Evolutionary conservation across 2,113 vertebrate species (phyloP), one percentile per base, ranked within the genome.

Genomic region (Hirundichthys speculiger): DNA sequence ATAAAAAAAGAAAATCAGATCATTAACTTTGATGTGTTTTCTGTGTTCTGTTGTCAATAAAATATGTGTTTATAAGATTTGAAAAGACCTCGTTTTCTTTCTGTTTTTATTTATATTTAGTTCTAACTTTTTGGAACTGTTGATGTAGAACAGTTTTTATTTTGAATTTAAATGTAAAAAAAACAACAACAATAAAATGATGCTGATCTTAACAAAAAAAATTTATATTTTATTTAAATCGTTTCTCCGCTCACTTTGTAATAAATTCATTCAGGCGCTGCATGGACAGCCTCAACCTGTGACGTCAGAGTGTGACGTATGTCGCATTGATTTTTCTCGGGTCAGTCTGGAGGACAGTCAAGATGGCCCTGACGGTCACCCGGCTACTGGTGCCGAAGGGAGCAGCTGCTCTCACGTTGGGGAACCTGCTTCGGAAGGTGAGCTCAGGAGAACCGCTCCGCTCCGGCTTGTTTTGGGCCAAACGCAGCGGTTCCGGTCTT

Each of bases 331-430:
- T 45, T 7, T 22, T 61, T 16, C 24, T 69, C 49, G 67, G 88
- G 83, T 90, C 79, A 85, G 73, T 18, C 18, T 71, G 70, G 43
- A 69, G 67, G 66, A 70, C 40, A 56, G 1, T 20, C 45, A 75
- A 3, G 53, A 94, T 94, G 93, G 85, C 89, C 38, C 76, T 90
- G 25, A 75, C 80, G 79, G 73, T 79, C 18, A 67, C 85, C 48
- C 84, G 89, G 27, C 25, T 86, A 71, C 22, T 91, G 40, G 34
- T 82, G 53, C 85, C 89, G 0, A 3, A 81, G 19, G 82, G 86
- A 69, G 14, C 77, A 24, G 27, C 54, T 4, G 63, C 62, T 13
- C 49, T 86, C 5, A 84, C 27, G 69, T 54, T 77, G 1, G 69
- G 21, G 4, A 43, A n/a, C 12, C 5, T 41, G 0, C 16, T 55